A percentile compares a stretch with the other conserved stretches of the same genome.
Conservation (phyloP, 92 coral and sea anemone species). For the Porites evermanni region DNA sequence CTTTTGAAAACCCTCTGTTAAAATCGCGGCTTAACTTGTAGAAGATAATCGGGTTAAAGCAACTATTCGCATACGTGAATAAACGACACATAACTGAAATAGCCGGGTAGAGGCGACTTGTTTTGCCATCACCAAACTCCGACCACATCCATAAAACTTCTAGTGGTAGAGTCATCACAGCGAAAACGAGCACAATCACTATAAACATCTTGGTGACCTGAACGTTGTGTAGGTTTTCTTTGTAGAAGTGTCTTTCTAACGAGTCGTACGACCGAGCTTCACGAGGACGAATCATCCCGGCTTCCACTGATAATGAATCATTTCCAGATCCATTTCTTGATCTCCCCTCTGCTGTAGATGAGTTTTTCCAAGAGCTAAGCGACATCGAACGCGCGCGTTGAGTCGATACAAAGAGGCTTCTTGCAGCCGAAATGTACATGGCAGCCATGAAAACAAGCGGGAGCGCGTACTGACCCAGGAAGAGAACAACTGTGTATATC, state of each 20-base stretch:
- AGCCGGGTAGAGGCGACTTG: constrained; percentile 3
- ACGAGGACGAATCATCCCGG: not conserved
- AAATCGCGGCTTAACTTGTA: constrained; percentile 60
- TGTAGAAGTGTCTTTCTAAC: constrained; percentile 16
- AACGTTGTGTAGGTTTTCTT: constrained; percentile 37
- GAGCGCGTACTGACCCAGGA: constrained; percentile 66
- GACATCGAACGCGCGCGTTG: constrained; percentile 26
- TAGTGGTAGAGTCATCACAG: constrained; percentile 52
- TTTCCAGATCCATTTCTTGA: constrained; percentile 8
- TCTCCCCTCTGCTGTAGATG: constrained; percentile 1
- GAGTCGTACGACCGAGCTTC: not conserved
- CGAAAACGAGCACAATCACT: constrained; percentile 57
- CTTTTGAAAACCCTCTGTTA: constrained; percentile 41
- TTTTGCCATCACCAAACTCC: constrained; percentile 58
- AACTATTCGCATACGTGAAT: constrained; percentile 69
- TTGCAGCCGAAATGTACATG: constrained; percentile 66
- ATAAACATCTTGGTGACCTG: constrained; percentile 67
- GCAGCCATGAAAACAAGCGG: constrained; percentile 72
- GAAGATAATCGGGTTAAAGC: constrained; percentile 66
- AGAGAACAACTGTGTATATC: constrained; percentile 72
- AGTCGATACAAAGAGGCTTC: constrained; percentile 44
- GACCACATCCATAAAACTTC: constrained; percentile 67
- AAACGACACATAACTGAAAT: constrained; percentile 59
- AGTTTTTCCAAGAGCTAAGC: not conserved
- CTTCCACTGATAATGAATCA: not conserved